These are phyloP conservation scores for Apostichopus leukothele DNA, from an alignment of 53 echinoderm and acorn worm genomes.

Conservation along the genomic window DNA sequence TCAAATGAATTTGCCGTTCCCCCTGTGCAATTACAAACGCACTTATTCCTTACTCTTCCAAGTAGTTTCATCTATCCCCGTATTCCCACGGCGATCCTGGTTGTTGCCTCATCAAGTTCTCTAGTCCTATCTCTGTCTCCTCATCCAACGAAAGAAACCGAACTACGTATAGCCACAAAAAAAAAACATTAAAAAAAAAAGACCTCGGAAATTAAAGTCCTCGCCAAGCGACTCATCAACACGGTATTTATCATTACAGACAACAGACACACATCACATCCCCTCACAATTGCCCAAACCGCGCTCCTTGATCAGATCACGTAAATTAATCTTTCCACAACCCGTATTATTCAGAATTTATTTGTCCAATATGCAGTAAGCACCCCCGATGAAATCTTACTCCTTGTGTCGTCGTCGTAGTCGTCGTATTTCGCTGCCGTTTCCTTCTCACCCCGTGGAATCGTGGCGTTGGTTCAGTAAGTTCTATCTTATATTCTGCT, in stretches of 20 bases:
- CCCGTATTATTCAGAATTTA: conserved; percentile 44
- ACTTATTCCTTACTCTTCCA: background rate
- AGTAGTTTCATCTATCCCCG: background rate
- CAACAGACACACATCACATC: conserved; percentile 29
- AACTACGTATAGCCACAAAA: background rate
- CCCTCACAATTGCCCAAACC: conserved; percentile 20
- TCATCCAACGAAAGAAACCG: background rate
- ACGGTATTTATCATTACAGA: conserved; percentile 36
- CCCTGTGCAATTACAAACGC: conserved; percentile 5
- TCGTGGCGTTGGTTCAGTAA: conserved; percentile 12
- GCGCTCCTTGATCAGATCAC: conserved; percentile 17
- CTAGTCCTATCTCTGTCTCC: background rate
- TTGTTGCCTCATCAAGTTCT: conserved; percentile 5
- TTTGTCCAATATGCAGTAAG: conserved; percentile 1
- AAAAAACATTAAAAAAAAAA: background rate
- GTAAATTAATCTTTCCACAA: conserved; percentile 39
- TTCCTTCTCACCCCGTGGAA: background rate
- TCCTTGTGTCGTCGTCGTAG: background rate
- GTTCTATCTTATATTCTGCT: background rate
- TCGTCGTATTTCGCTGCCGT: too few relatives aligned
- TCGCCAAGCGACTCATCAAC: conserved; percentile 21
- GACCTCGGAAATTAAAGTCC: conserved; percentile 10
- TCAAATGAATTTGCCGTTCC: conserved; percentile 22
- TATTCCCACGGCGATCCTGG: conserved; percentile 10
- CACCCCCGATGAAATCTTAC: conserved; percentile 12